These are phyloP conservation scores for Troides helena DNA, from an alignment of 2,888 invertebrate species.

Conservation along the genomic window DNA sequence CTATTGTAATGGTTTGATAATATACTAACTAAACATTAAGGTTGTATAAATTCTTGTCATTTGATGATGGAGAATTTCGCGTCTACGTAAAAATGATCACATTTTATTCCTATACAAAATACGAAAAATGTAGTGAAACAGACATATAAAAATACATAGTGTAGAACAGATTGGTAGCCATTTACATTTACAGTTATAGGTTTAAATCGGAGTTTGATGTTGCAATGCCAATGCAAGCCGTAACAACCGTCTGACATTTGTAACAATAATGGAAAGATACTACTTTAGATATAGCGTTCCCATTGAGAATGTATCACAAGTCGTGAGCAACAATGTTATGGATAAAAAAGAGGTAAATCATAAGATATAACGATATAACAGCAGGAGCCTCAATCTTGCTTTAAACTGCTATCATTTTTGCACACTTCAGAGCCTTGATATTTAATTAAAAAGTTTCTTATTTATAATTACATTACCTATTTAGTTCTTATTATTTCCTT, in stretches of 20 bases:
- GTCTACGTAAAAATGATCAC: no score
- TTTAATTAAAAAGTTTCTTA: slow-evolving; percentile 8
- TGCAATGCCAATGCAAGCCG: slow-evolving; percentile 36
- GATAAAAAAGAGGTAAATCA: background rate
- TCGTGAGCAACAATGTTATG: slow-evolving; percentile 14
- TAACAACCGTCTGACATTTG: slow-evolving; percentile 34
- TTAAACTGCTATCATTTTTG: background rate
- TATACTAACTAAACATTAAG: no score
- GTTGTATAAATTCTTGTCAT: no score
- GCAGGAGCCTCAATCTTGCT: background rate
- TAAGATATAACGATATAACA: background rate
- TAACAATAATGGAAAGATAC: slow-evolving; percentile 32
- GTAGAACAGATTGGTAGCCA: background rate
- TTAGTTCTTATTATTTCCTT: background rate
- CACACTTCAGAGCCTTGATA: slow-evolving; percentile 3
- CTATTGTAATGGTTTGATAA: no score
- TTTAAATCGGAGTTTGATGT: slow-evolving; percentile 32
- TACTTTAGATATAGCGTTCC: slow-evolving; percentile 12
- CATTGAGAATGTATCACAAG: slow-evolving; percentile 7
- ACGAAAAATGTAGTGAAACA: no score
- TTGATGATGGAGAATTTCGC: no score
- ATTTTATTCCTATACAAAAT: no score
- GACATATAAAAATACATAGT: no score
- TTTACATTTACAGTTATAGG: background rate
- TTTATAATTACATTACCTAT: background rate